Evolutionary conservation across 2,113 vertebrate species (phyloP).

Genomic region (Anser cygnoides): DNA sequence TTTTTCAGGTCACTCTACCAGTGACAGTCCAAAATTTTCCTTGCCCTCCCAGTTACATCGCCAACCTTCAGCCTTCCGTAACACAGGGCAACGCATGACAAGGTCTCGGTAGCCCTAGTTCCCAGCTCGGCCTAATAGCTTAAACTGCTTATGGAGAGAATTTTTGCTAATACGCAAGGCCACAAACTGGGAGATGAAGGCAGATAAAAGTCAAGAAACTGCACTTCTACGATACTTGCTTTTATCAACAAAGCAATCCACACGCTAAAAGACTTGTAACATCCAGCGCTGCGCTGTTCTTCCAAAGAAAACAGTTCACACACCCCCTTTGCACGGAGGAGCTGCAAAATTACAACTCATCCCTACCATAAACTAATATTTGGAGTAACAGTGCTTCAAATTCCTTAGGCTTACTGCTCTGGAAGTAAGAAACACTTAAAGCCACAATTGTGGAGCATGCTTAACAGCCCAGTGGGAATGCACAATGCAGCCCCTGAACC

Average conservation of each 20-base stretch:
- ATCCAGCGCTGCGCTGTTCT: fast-evolving
- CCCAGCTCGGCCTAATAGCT: neutral
- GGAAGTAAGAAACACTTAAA: neutral
- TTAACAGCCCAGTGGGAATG: fast-evolving
- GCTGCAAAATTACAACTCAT: fast-evolving
- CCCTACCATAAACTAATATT: neutral
- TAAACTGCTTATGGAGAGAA: fast-evolving
- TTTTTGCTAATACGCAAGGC: fast-evolving
- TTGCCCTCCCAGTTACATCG: neutral
- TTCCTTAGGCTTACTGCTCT: neutral
- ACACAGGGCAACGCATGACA: fast-evolving
- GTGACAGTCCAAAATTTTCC: neutral
- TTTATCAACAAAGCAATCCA: neutral
- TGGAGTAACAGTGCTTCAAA: neutral
- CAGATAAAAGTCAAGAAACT: neutral
- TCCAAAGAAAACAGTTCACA: neutral
- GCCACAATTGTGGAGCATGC: fast-evolving
- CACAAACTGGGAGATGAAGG: fast-evolving
- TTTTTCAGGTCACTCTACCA: neutral
- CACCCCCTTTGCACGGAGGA: neutral
- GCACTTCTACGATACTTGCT: neutral
- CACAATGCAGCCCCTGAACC: fast-evolving
- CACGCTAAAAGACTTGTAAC: neutral
- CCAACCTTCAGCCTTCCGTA: neutral
- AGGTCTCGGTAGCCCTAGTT: fast-evolving